Evolutionary conservation across 2,113 vertebrate species (phyloP), one percentile per base, ranked within the genome.

Genomic region (Cynoglossus semilaevis): DNA sequence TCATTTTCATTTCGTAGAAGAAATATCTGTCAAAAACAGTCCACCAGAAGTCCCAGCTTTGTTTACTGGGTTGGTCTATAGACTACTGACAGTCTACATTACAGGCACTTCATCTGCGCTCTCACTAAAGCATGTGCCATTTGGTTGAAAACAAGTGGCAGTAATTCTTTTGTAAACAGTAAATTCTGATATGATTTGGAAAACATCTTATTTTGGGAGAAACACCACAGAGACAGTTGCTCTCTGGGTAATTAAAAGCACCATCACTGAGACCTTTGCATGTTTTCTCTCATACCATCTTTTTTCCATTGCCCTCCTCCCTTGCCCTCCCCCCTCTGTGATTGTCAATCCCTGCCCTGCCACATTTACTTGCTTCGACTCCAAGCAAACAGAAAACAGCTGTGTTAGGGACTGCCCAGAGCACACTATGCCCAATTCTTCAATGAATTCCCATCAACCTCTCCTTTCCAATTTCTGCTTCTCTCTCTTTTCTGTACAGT

Each of bases 341-440:
- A 51, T 53, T 46, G 63, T 71, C 77, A 76, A 51, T 41, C 76
- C 72, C 71, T 77, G 64, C 76, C 74, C 68, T 64, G 61, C 85
- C 79, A 77, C 61, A 73, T 81, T 79, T 79, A 81, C 69, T 67
- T 58, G 57, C 74, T 60, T 59, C 47, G 72, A 86, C 81, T 85
- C 80, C 73, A 71, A 77, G 74, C 67, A 78, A 85, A 87, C 87
- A 82, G 83, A 88, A 88, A 89, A 83, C 89, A 88, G 82, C 83
- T 88, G 85, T 81, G 17, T 75, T 37, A 4, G 85, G 80, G 84
- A 82, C 78, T 82, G 76, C 84, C 81, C 86, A 70, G 68, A 87
- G 77, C 79, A 74, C 79, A 82, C 76, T 79, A 81, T 87, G 82
- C 86, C 86, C 88, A 79, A 81, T 77, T 83, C 72, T 86, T 88